Percentiles rank a stretch among this genome's conserved stretches.
Conservation (phyloP, 1,140 invertebrate species). For the Thrips palmi region DNA sequence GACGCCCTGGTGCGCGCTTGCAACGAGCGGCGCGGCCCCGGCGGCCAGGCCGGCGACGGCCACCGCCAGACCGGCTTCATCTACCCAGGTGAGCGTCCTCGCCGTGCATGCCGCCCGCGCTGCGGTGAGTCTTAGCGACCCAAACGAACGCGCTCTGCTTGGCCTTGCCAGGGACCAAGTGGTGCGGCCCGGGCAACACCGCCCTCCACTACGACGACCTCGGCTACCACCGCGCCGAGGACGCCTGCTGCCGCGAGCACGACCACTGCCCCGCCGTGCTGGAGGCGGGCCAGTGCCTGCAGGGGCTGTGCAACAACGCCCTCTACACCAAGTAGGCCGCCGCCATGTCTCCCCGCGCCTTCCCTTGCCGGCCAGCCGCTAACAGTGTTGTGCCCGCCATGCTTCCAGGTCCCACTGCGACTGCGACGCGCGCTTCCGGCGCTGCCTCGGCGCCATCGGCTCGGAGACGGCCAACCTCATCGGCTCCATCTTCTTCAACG, state of each 20-base stretch:
- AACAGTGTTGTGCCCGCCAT: constrained; percentile 2
- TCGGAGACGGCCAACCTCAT: constrained; percentile 46
- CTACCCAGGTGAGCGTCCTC: too few relatives aligned
- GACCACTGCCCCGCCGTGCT: constrained; percentile 57
- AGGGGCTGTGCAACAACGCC: constrained; percentile 46
- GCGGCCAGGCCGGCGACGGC: too few relatives aligned
- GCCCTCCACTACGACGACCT: constrained; percentile 42
- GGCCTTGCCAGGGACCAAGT: constrained; percentile 46
- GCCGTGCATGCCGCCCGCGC: too few relatives aligned
- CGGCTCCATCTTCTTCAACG: constrained; percentile 48
- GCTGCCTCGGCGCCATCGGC: constrained; percentile 42
- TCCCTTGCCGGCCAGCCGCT: too few relatives aligned
- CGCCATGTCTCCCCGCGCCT: too few relatives aligned
- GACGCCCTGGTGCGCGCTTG: too few relatives aligned
- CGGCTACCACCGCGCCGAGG: constrained; percentile 39
- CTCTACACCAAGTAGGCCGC: constrained; percentile 43
- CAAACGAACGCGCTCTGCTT: too few relatives aligned
- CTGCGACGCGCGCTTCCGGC: constrained; percentile 44
- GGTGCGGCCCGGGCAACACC: constrained; percentile 50
- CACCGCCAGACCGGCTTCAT: too few relatives aligned
- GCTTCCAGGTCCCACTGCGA: constrained; percentile 40
- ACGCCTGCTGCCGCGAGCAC: constrained; percentile 56
- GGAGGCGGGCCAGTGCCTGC: constrained; percentile 34
- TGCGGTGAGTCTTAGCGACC: too few relatives aligned
- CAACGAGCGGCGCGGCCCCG: too few relatives aligned